Conservation (phyloP, 2,797 vertebrate genomes). For the Sphenodon punctatus region DNA sequence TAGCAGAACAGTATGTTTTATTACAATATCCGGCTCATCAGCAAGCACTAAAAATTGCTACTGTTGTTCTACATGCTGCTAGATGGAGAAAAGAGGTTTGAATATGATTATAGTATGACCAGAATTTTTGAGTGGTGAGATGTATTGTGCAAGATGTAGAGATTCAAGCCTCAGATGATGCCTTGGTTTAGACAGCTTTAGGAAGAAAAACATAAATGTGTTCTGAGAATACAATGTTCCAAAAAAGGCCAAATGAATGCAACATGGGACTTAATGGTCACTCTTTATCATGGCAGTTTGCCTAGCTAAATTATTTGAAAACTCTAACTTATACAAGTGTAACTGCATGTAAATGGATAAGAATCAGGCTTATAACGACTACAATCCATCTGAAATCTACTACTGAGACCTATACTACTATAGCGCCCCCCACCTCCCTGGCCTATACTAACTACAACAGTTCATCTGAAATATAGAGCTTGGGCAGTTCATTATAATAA, state of each 20-base stretch:
- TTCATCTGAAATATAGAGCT: neutral
- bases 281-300: neutral
- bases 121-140: neutral
- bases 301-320: neutral
- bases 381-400: too few species aligned
- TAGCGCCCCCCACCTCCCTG: too few species aligned
- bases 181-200: neutral
- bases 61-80: neutral
- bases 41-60: neutral
- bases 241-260: too few species aligned
- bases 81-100: neutral
- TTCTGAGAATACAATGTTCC: too few species aligned
- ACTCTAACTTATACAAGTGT: too few species aligned
- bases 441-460: neutral
- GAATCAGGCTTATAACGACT: too few species aligned
- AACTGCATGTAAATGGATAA: too few species aligned
- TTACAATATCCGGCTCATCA: neutral
- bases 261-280: too few species aligned
- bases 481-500: neutral
- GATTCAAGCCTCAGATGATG: neutral
- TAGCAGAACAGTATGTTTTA: neutral
- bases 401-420: too few species aligned
- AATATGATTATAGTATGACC: neutral
- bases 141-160: rapidly evolving
- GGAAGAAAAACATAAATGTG: neutral